Evolutionary conservation across 2,113 vertebrate genomes (phyloP).

Genomic region (Malurus alboscapulatus): DNA sequence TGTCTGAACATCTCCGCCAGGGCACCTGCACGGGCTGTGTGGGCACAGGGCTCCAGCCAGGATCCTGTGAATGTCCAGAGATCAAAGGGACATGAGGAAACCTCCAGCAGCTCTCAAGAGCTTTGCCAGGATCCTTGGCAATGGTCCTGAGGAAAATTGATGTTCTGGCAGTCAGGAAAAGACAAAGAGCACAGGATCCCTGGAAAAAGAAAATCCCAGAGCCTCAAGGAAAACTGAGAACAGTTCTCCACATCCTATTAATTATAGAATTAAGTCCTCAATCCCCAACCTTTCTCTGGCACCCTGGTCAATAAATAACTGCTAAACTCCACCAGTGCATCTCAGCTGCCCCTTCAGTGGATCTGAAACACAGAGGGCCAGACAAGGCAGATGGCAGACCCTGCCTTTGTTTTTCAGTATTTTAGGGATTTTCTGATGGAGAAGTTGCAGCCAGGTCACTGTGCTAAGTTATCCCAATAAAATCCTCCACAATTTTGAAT

Average conservation of each 20-base stretch:
- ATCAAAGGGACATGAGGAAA: not conserved
- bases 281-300: not conserved
- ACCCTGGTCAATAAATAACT: not conserved
- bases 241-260: not conserved
- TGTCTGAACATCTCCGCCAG: slow-evolving; percentile 33
- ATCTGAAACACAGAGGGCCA: not conserved
- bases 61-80: slow-evolving; percentile 1
- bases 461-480: not conserved
- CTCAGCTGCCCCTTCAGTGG: not conserved
- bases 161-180: not conserved
- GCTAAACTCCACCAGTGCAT: not conserved
- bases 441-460: not conserved
- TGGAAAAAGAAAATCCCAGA: not conserved
- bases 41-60: slow-evolving; percentile 45
- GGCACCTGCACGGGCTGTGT: slow-evolving; percentile 13
- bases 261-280: not conserved
- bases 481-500: not conserved
- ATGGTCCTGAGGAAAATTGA: not conserved
- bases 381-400: not conserved
- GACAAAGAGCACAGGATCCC: not conserved
- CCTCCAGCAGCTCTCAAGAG: not conserved
- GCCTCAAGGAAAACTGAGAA: not conserved
- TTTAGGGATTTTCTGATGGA: not conserved
- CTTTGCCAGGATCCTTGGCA: not conserved
- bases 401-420: not conserved